Percentiles rank a stretch among this genome's conserved stretches.
phyloP scores from a whole-genome alignment of 1,140 invertebrate genomes.

The Trichonephila clavipes region DNA sequence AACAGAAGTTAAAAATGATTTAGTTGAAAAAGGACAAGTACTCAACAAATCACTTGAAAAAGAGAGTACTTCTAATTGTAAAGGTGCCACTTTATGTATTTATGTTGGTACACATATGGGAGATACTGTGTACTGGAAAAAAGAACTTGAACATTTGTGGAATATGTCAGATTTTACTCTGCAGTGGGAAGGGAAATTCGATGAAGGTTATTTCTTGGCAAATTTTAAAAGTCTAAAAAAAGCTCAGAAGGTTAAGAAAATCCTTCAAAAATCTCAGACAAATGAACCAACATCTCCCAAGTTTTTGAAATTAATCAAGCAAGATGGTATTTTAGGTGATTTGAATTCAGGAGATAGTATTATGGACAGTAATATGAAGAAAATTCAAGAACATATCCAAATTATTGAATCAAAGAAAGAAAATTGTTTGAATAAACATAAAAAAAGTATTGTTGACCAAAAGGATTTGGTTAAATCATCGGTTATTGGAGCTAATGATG shows the following conservation, averaged over 20 bases:
- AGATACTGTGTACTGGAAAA: slow-evolving; percentile 50
- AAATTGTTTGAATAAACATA: slow-evolving; percentile 22
- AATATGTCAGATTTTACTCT: slow-evolving; percentile 25
- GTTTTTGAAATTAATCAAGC: slow-evolving; percentile 71
- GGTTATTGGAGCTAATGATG: slow-evolving; percentile 28
- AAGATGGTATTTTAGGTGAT: slow-evolving; percentile 30
- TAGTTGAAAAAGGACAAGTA: background rate
- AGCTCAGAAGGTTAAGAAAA: slow-evolving; percentile 68
- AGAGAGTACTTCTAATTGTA: background rate
- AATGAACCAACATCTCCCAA: slow-evolving; percentile 27
- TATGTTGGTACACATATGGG: slow-evolving; percentile 19
- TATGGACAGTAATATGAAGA: slow-evolving; percentile 48
- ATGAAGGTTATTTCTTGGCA: slow-evolving; percentile 41
- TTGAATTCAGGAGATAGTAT: background rate
- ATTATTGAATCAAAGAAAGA: slow-evolving; percentile 54
- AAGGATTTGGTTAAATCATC: background rate
- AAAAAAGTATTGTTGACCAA: background rate
- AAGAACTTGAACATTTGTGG: slow-evolving; percentile 44
- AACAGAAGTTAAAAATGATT: background rate
- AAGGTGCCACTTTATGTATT: slow-evolving; percentile 42
- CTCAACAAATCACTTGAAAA: background rate
- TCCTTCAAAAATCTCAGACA: slow-evolving; percentile 42
- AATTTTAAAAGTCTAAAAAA: slow-evolving; percentile 64
- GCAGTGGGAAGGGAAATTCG: slow-evolving; percentile 26
- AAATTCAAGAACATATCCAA: slow-evolving; percentile 52